A percentile compares a stretch with the other conserved stretches of the same genome.
These are phyloP conservation scores for Rynchops niger DNA, from an alignment of 2,113 vertebrate species.

Conservation along the genomic window DNA sequence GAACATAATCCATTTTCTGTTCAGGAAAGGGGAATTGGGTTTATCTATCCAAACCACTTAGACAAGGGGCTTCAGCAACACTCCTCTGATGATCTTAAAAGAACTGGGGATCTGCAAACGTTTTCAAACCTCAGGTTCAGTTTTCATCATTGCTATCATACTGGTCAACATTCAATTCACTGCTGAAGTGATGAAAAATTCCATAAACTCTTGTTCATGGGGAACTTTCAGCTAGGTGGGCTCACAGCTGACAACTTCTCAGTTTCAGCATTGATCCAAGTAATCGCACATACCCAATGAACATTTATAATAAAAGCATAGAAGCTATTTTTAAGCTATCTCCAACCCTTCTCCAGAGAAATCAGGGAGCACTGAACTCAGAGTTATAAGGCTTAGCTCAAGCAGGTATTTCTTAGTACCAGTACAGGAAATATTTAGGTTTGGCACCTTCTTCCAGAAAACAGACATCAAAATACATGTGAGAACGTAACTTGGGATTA, in stretches of 20 bases:
- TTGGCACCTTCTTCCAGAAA: not conserved
- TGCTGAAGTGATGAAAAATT: not conserved
- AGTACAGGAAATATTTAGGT: not conserved
- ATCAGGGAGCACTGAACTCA: not conserved
- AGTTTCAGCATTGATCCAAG: not conserved
- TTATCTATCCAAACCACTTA: not conserved
- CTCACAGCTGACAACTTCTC: not conserved
- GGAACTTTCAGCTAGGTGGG: not conserved
- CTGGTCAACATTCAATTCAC: not conserved
- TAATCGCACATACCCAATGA: not conserved
- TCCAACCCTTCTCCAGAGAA: not conserved
- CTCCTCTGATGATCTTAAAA: not conserved
- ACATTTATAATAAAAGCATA: not conserved
- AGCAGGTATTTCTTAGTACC: not conserved
- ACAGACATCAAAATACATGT: not conserved
- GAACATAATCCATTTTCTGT: not conserved
- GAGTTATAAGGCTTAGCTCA: not conserved
- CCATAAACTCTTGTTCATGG: not conserved
- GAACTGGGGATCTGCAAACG: accelerated
- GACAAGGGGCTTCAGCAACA: not conserved
- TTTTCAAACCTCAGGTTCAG: not conserved
- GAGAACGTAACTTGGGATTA: not conserved
- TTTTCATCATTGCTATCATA: not conserved
- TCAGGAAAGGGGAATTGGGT: not conserved
- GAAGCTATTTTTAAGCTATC: not conserved